phyloP scores from a whole-genome alignment of 1,140 invertebrate species.

The Eriosoma lanigerum region DNA sequence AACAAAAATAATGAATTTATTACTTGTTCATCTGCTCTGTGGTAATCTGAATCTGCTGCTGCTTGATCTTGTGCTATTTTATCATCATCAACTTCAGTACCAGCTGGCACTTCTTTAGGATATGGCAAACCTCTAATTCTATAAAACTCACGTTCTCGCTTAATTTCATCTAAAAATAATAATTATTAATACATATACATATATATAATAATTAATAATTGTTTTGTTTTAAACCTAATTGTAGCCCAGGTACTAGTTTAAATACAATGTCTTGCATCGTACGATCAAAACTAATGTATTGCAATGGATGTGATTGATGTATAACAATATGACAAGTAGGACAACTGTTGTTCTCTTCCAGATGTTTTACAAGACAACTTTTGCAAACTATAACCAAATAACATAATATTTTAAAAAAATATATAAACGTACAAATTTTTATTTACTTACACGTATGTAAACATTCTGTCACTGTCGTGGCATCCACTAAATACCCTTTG shows the following conservation, averaged over 20 bases:
- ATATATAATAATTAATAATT: background rate
- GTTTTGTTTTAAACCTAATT: slow-evolving; percentile 68
- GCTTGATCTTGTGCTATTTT: slow-evolving; percentile 64
- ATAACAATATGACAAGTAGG: slow-evolving; percentile 96
- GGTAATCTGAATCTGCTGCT: slow-evolving; percentile 87
- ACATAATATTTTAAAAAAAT: slow-evolving; percentile 43
- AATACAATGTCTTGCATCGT: slow-evolving; percentile 99
- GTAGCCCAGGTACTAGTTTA: slow-evolving; percentile 90
- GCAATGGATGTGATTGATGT: slow-evolving; percentile 94
- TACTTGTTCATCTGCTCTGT: slow-evolving; percentile 93
- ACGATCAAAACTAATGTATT: slow-evolving; percentile 96
- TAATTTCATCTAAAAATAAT: slow-evolving; percentile 73
- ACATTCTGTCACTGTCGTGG: slow-evolving; percentile 96
- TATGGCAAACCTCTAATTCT: slow-evolving; percentile 78
- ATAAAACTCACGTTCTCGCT: slow-evolving; percentile 85
- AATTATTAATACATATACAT: background rate
- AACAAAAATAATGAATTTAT: background rate
- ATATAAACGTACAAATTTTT: slow-evolving; percentile 21
- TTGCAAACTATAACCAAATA: slow-evolving; percentile 80
- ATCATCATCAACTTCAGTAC: slow-evolving; percentile 66
- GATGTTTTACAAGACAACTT: slow-evolving; percentile 94
- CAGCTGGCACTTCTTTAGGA: slow-evolving; percentile 80
- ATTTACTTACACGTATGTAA: slow-evolving; percentile 88
- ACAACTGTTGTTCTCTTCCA: slow-evolving; percentile 96
- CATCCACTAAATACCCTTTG: slow-evolving; percentile 93